Evolutionary conservation across 2,113 vertebrate genomes (phyloP), one percentile per base, ranked within the genome.

Genomic region (Lipotes vexillifer): DNA sequence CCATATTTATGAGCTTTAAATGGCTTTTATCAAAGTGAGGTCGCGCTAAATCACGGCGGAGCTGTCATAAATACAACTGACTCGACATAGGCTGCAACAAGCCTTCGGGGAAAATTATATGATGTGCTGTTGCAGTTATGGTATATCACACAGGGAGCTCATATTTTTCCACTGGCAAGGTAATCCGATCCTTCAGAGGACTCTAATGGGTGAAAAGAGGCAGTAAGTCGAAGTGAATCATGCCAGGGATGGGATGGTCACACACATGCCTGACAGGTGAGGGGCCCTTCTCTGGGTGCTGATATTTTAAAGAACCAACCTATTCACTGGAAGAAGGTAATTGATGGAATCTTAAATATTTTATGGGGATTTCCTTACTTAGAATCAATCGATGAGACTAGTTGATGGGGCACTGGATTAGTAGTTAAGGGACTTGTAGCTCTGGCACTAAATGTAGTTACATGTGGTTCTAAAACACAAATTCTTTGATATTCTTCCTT

Each of bases 11-110:
- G 98, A 98, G 98, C 98, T 98, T 97, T 98, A 99, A 98, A 98
- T 98, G 98, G 97, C 97, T 98, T 99, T 98, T 98, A 98, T 99
- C 98, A 98, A 99, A 99, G 98, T 98, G 98, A 99, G 98, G 98
- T 98, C 92, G 8, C 96, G 97, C 96, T 99, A 98, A 99, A 98
- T 99, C 98, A 98, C 90, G 92, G 97, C 97, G 25, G 69, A 98
- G 98, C 98, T 98, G 98, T 98, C 98, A 98, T 98, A 98, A 98
- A 98, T 98, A 98, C 98, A 98, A 99, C 99, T 98, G 98, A 98
- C 98, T 99, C 80, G 36, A 98, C 98, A 97, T 90, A 97, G 98
- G 98, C 97, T 97, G 98, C 98, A 99, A 98, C 98, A 98, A 98
- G 98, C 98, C 99, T 98, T 98, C 69, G 0, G 98, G 98, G 98